Evolutionary conservation across 1,140 invertebrate genomes (phyloP), one percentile per base, ranked within the genome.

Genomic region (Heliconius congener): DNA sequence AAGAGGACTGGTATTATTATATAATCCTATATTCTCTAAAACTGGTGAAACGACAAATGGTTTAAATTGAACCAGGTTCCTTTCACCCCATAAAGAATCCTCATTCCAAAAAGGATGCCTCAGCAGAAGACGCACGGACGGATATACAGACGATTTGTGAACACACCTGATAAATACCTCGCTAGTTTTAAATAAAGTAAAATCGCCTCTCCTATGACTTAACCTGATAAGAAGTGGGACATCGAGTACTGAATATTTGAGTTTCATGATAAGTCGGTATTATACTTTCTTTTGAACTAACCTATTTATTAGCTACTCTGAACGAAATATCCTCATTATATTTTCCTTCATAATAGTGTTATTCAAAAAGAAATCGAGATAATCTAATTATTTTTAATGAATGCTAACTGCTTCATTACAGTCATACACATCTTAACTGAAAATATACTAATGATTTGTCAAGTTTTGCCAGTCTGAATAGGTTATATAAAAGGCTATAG

Each of bases 241-340:
- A 37, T 42, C 74, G 74, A 82, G 77, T 82, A 78, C 55, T 66
- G 74, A 78, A 76, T 79, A 79, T 82, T 82, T 82, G 73, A 78
- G 74, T 76, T 75, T 76, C 74, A 42, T 23, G 74, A 77, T 79
- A 82, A 82, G 74, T 76, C 81, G 74, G 39, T 82, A 76, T 82
- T 79, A 79, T 82, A 82, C 74, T 82, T 82, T 82, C 76, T 77
- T 79, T 81, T 81, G 73, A 81, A 81, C 73, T 71, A 74, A 71
- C 75, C 60, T 81, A 77, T 81, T 81, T 81, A 81, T 77, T 81
- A 77, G 79, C 72, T 81, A 42, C 34, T 42, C n/a, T 39, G 18
- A 60, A 55, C 9, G 27, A 23, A 8, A 60, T 72, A 30, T 30
- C 60, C 60, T 66, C 55, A 30, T 66, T 66, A 66, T 66, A 66